phyloP scores from a whole-genome alignment of 37 sponge, comb jelly and placozoan genomes.

The Mnemiopsis leidyi region DNA sequence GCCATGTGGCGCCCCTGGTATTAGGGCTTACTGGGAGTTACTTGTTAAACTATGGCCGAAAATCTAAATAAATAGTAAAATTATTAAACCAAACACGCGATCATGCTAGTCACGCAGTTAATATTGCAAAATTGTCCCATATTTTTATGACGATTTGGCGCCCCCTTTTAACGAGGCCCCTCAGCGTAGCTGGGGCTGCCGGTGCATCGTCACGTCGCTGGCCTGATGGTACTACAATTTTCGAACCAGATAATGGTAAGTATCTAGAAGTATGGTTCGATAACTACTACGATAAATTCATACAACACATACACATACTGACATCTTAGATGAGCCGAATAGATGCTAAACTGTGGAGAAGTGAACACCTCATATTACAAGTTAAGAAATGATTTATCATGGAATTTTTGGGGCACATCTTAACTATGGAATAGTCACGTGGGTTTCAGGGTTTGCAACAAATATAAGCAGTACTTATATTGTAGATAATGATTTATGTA shows the following conservation, averaged over 20 bases:
- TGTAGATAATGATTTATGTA: not conserved
- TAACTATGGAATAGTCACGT: slow-evolving; percentile 17
- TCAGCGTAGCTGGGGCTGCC: too few species aligned
- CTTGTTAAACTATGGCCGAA: too few species aligned
- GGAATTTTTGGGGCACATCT: not conserved
- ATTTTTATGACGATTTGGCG: too few species aligned
- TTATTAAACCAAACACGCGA: too few species aligned
- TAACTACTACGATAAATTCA: not conserved
- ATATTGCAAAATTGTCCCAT: too few species aligned
- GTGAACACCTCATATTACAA: not conserved
- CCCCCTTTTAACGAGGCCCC: too few species aligned
- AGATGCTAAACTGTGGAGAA: not conserved
- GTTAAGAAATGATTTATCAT: too few species aligned
- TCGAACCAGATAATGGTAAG: slow-evolving; percentile 8
- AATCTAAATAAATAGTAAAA: too few species aligned
- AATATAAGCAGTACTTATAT: not conserved
- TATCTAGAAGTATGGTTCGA: slow-evolving; percentile 2
- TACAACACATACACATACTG: not conserved
- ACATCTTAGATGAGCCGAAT: not conserved
- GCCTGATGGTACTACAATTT: not conserved
- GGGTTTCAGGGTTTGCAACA: not conserved
- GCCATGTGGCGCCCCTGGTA: too few species aligned
- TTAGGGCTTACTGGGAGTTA: too few species aligned
- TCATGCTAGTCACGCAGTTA: too few species aligned
- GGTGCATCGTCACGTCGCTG: too few species aligned